Evolutionary conservation across 2,797 vertebrate species (phyloP).

Genomic region (Neosalanx taihuensis): DNA sequence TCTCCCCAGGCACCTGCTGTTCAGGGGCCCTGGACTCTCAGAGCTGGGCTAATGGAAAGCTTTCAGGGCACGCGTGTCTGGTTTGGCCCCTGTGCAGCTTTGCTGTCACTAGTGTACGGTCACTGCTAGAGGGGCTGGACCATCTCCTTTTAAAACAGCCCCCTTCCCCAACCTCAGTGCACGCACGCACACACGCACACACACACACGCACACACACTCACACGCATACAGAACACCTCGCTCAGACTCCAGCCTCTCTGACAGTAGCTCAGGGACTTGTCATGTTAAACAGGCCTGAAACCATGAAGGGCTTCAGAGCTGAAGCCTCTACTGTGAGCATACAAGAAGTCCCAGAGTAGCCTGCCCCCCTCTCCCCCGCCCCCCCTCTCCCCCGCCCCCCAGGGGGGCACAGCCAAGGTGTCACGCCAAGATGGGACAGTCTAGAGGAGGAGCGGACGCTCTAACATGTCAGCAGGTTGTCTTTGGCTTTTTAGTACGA

Average conservation of each 20-base stretch:
- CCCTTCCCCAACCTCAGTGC: background rate
- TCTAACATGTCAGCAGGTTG: background rate
- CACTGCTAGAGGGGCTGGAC: constrained; percentile 64
- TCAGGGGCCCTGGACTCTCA: constrained; percentile 76
- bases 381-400: background rate
- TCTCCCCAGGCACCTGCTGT: constrained; percentile 64
- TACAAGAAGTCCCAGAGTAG: constrained; percentile 16
- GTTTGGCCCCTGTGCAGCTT: constrained; percentile 80
- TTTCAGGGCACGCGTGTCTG: constrained; percentile 85
- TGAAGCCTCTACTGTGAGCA: constrained; percentile 19
- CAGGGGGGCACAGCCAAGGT: constrained; percentile 1
- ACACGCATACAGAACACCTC: constrained; percentile 9
- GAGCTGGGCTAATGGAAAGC: constrained; percentile 92
- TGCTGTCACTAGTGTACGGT: constrained; percentile 79
- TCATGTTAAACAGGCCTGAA: constrained; percentile 76
- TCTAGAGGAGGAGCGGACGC: background rate
- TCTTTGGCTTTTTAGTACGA: background rate
- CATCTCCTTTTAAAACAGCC: constrained; percentile 6
- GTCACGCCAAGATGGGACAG: constrained; percentile 27
- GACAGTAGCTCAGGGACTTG: constrained; percentile 65
- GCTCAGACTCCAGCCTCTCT: constrained; percentile 52
- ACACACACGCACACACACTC: constrained; percentile 5
- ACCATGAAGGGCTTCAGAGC: constrained; percentile 48
- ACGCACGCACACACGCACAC: background rate
- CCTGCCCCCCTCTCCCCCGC: constrained; percentile 10